phyloP scores from a whole-genome alignment of 1,140 invertebrate species.

The Diachasmimorpha longicaudata region DNA sequence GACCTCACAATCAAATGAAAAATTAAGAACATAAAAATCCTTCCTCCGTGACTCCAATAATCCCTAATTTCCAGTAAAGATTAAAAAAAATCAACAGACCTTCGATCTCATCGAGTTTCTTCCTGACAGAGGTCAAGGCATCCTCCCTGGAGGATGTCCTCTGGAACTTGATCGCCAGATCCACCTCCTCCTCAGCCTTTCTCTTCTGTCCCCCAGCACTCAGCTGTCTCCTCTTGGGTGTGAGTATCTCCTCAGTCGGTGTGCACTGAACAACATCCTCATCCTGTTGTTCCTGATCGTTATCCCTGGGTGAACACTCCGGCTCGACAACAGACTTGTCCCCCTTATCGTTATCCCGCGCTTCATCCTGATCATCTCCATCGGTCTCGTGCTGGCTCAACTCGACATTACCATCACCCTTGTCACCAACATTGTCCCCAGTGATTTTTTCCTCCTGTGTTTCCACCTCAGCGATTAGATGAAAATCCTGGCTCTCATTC shows the following conservation, averaged over 20 bases:
- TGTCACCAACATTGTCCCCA: not conserved
- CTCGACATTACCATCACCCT: not conserved
- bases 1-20: too few species aligned
- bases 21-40: too few species aligned
- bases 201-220: not conserved
- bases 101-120: not conserved
- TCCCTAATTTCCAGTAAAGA: not conserved
- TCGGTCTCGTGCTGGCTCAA: not conserved
- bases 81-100: not conserved
- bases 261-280: not conserved
- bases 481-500: conserved; percentile 1
- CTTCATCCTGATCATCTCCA: not conserved
- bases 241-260: not conserved
- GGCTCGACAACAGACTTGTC: not conserved
- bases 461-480: not conserved
- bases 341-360: not conserved
- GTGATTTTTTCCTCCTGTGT: not conserved
- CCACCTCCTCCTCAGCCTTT: not conserved
- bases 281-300: not conserved
- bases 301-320: not conserved
- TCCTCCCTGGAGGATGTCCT: not conserved
- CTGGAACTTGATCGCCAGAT: not conserved
- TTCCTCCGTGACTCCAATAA: too few species aligned
- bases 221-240: not conserved
- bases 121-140: not conserved